Conservation (phyloP, 2,797 vertebrate species). For the Heteromormyrus szaboi region DNA sequence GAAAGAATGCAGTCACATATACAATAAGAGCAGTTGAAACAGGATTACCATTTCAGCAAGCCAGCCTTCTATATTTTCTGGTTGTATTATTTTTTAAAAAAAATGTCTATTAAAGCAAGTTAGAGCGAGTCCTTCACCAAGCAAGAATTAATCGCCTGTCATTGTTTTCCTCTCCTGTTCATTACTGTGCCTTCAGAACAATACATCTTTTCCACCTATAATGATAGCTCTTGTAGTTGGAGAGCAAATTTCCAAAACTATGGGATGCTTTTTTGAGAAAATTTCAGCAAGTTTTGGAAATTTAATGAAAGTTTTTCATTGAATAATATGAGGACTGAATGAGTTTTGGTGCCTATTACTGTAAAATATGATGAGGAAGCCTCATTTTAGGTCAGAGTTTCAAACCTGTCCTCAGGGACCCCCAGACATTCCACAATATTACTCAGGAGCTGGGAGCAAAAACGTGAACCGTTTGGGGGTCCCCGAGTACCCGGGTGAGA, state of each 20-base stretch:
- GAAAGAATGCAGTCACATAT: neutral
- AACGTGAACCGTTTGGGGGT: neutral
- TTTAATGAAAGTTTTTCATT: neutral
- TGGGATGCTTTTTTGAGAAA: neutral
- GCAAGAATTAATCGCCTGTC: neutral
- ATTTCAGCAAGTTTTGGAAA: neutral
- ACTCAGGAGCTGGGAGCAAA: neutral
- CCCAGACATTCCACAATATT: neutral
- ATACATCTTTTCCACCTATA: neutral
- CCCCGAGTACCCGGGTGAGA: neutral
- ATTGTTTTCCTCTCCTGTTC: neutral
- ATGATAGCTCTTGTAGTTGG: neutral
- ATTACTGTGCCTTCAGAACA: neutral
- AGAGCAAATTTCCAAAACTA: neutral
- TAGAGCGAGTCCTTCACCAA: neutral
- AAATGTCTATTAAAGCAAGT: neutral
- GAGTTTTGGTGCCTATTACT: neutral
- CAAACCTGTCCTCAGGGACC: neutral
- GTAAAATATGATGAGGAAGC: neutral
- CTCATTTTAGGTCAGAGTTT: neutral
- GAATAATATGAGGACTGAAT: neutral
- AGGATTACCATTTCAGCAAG: neutral
- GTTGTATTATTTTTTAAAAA: neutral
- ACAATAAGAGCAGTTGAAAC: neutral
- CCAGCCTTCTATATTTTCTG: neutral